Evolutionary conservation across 2,113 vertebrate genomes (phyloP), one percentile per base, ranked within the genome.

Genomic region (Emberiza fucata): DNA sequence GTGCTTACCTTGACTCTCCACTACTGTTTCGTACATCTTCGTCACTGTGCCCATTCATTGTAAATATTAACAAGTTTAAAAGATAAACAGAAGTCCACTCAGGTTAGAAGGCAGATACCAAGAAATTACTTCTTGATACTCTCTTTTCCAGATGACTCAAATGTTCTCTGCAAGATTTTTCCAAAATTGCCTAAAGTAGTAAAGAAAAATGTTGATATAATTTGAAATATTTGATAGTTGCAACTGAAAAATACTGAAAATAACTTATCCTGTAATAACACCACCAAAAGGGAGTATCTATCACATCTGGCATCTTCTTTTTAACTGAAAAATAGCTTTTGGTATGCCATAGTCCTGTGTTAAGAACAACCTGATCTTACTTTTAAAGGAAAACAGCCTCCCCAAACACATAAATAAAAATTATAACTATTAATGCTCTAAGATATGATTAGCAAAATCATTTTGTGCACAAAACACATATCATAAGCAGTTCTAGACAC

Each of bases 31-130:
- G 99, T 96, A 98, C 98, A 97, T 99, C 99, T 95, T 99, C 98
- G 97, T 99, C 99, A 96, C 98, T 99, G 94, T 99, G 98, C 95
- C 98, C 98, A 98, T 99, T 99, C 99, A 99, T 99, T 97, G 96
- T 98, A 98, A 97, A 97, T 97, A 96, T 90, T 96, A 97, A 92
- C 93, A 97, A 92, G 91, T 96, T 97, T 96, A 97, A 98, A 98
- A 97, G 94, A 94, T 95, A 97, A 98, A 96, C 95, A 97, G 63
- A 97, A 97, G 93, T 96, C 95, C 92, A 91, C 85, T 73, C 95
- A 90, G 85, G 78, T 97, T 97, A 91, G 84, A 98, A 96, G 88
- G 87, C 82, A 86, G 95, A 86, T 95, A 81, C 88, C 82, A 96
- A 93, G 87, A 94, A 91, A 88, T 89, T 84, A 96, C 88, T 97